A percentile compares a stretch with the other conserved stretches of the same genome.
phyloP scores from a whole-genome alignment of 1,140 invertebrate genomes.

The Drosophila neocordata region DNA sequence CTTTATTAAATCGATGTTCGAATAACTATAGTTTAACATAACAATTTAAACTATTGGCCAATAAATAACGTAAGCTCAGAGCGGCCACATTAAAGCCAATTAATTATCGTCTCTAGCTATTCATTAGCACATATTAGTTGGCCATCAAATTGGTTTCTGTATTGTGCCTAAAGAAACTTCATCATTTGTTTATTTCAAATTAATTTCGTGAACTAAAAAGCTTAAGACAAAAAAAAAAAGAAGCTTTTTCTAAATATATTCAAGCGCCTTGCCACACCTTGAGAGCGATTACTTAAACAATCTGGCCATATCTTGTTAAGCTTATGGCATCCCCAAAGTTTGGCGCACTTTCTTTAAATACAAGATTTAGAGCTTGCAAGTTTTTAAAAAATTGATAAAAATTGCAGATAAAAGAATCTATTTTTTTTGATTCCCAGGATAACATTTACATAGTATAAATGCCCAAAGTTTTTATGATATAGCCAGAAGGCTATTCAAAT shows the following conservation, averaged over 20 bases:
- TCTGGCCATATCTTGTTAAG: neutral
- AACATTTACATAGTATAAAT: no score
- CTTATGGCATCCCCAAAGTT: neutral
- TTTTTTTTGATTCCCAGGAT: no score
- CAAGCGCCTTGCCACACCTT: neutral
- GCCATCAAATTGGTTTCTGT: constrained; percentile 13
- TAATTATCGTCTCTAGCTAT: constrained; percentile 6
- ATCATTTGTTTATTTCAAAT: neutral
- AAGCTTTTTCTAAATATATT: no score
- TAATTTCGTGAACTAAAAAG: neutral
- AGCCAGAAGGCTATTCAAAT: no score
- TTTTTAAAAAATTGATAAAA: no score
- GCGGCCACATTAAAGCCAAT: constrained; percentile 14
- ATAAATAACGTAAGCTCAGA: constrained; percentile 7
- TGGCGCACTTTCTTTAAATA: neutral
- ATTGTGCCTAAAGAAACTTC: neutral
- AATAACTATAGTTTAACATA: neutral
- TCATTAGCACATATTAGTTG: constrained; percentile 21
- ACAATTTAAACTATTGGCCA: constrained; percentile 4
- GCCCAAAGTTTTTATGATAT: no score
- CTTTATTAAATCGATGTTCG: neutral
- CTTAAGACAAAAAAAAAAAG: neutral
- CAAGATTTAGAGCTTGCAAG: no score
- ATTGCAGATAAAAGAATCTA: no score
- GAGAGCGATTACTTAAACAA: neutral